Base-by-base conservation (phyloP, 2,113 vertebrate species). In the Tangachromis dhanisi region DNA sequence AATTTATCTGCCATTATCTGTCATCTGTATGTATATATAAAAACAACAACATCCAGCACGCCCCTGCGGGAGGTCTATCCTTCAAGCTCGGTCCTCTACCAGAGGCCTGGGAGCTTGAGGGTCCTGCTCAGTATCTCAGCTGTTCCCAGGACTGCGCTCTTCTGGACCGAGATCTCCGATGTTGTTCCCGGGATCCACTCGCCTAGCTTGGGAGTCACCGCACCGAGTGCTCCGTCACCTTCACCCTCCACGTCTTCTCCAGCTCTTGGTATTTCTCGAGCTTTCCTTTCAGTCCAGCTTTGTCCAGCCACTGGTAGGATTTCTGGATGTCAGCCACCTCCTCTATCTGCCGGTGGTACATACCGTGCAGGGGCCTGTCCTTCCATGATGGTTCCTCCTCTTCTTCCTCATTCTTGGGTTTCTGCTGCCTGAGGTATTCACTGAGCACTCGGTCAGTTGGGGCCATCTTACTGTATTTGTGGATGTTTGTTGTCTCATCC, bases 41-140 rank as follows among this genome's bases (percentile, higher is more conserved):
- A 40, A 40, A 40, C 10, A 40, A 40, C 5, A 40, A 11, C 38
- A 40, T 0, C 10, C 38, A 40, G 1, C 38, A 1, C 19, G 0
- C 49, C 49, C 49, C 49, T 10, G 49, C 0, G 0, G 19, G 19
- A 19, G 49, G 19, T n/a, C 0, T 0, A n/a, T 53, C 49, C 49
- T 53, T 53, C 19, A 1, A 53, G 49, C 9, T 53, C 19, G 19
- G 19, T 53, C 49, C 19, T 53, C 49, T 53, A 6, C 49, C 49
- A 53, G 49, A n/a, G 19, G 49, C 49, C 19, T n/a, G 49, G 19
- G 19, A 53, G 19, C 49, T 53, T 0, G 19, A 53, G 19, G 49
- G 19, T 53, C 19, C 49, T 53, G 49, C 19, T 8, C 19, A n/a
- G 49, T 51, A 51, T 51, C 49, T 51, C 0, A n/a, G 19, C 49